phyloP scores from a whole-genome alignment of 30 jellyfish, hydroid and myxozoan genomes.

The Sanderia malayensis region DNA sequence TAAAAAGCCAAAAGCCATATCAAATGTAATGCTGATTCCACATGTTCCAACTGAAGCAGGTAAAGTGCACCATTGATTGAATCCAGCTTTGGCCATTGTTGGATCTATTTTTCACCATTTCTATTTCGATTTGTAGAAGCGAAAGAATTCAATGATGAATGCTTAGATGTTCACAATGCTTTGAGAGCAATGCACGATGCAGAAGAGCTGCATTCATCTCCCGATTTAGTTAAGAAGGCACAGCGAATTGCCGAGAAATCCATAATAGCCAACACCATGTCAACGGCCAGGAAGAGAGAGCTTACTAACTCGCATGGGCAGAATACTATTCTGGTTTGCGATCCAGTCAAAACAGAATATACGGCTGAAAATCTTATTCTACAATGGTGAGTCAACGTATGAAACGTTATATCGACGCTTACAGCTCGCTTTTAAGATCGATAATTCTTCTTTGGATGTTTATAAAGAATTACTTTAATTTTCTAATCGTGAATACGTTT shows the following conservation, averaged over 20 bases:
- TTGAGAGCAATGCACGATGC: constrained; percentile 14
- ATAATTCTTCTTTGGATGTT: neutral
- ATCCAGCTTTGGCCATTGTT: neutral
- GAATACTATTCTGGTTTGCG: neutral
- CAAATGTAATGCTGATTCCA: constrained; percentile 10
- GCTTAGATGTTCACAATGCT: neutral
- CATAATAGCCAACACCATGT: neutral
- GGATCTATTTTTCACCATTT: neutral
- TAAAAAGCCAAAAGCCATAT: constrained; percentile 9
- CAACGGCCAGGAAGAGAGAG: neutral
- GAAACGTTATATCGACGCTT: neutral
- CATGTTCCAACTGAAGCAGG: constrained; percentile 18
- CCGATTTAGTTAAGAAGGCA: constrained; percentile 6
- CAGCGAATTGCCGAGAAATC: neutral
- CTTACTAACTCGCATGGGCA: neutral
- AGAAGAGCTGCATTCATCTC: neutral
- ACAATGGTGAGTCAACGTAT: neutral
- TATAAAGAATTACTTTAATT: neutral
- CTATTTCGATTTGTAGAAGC: constrained; percentile 19
- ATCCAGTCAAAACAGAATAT: neutral
- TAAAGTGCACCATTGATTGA: neutral
- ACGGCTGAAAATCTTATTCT: neutral
- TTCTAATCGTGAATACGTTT: neutral
- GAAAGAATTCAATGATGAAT: constrained; percentile 16
- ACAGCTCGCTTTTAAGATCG: no score